phyloP scores from a whole-genome alignment of 2,113 vertebrate genomes.

The Notarius lentiginosus region DNA sequence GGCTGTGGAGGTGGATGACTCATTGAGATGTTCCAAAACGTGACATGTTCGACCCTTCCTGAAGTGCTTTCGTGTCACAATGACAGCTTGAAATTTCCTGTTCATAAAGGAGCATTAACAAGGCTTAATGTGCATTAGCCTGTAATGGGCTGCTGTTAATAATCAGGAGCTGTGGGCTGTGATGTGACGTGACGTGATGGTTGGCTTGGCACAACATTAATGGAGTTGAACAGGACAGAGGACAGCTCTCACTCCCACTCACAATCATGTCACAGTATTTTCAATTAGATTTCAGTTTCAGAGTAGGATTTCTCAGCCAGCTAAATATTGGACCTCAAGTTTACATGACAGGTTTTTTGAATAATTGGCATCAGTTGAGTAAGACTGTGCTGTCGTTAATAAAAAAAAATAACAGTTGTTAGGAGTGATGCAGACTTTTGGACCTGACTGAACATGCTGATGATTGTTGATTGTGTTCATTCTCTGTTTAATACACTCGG shows the following conservation, averaged over 20 bases:
- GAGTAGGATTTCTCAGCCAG: background rate
- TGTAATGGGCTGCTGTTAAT: conserved; percentile 41
- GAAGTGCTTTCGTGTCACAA: background rate
- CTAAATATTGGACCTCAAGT: background rate
- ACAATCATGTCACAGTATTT: background rate
- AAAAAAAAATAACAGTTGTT: background rate
- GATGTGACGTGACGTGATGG: background rate
- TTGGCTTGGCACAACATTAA: background rate
- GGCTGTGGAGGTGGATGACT: background rate
- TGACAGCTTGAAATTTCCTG: background rate
- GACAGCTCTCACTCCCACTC: background rate
- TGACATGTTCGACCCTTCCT: background rate
- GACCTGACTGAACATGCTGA: background rate
- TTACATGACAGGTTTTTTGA: background rate
- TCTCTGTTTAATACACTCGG: conserved; percentile 5
- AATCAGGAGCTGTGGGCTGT: conserved; percentile 33
- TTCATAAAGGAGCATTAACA: background rate
- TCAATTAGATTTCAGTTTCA: background rate
- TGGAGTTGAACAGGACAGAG: conserved; percentile 16
- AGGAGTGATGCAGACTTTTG: background rate
- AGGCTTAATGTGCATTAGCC: background rate
- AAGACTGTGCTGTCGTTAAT: background rate
- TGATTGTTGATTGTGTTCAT: background rate
- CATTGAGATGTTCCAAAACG: background rate
- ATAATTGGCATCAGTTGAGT: background rate